Percentiles rank a stretch among this genome's conserved stretches.
Conservation (phyloP, 1,140 invertebrate genomes). For the Diuraphis noxia region DNA sequence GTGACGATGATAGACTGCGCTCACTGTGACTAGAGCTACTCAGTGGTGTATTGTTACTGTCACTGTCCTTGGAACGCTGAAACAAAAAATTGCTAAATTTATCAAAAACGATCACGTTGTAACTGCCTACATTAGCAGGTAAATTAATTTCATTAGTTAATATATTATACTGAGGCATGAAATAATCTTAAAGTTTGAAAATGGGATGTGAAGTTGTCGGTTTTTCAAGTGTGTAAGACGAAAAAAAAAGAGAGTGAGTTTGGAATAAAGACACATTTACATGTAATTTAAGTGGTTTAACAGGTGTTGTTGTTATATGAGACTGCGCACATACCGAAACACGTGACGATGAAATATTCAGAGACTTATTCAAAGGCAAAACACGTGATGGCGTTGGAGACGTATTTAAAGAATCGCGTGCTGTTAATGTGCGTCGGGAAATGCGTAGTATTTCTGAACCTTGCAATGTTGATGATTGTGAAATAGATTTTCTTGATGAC, state of each 20-base stretch:
- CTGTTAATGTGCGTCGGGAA: not conserved
- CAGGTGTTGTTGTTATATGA: not conserved
- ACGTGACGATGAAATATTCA: accelerated
- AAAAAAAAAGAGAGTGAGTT: not conserved
- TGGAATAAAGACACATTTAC: not conserved
- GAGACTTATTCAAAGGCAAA: not conserved
- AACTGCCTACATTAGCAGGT: too few relatives aligned
- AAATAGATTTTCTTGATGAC: not conserved
- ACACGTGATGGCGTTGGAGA: not conserved
- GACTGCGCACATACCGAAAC: not conserved
- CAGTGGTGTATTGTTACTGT: not conserved
- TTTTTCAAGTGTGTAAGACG: not conserved
- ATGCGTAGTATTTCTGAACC: not conserved
- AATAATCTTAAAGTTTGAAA: too few relatives aligned
- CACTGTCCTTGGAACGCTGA: not conserved
- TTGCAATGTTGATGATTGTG: too few relatives aligned
- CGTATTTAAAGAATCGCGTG: not conserved
- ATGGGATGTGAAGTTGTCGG: too few relatives aligned
- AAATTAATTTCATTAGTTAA: too few relatives aligned
- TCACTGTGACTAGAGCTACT: not conserved
- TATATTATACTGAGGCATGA: too few relatives aligned
- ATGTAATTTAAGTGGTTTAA: not conserved
- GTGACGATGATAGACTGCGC: not conserved
- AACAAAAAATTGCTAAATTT: not conserved
- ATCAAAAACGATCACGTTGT: not conserved